A percentile compares a stretch with the other conserved stretches of the same genome.
Conservation (phyloP, 2,797 vertebrate genomes). For the Cephalopachus bancanus region DNA sequence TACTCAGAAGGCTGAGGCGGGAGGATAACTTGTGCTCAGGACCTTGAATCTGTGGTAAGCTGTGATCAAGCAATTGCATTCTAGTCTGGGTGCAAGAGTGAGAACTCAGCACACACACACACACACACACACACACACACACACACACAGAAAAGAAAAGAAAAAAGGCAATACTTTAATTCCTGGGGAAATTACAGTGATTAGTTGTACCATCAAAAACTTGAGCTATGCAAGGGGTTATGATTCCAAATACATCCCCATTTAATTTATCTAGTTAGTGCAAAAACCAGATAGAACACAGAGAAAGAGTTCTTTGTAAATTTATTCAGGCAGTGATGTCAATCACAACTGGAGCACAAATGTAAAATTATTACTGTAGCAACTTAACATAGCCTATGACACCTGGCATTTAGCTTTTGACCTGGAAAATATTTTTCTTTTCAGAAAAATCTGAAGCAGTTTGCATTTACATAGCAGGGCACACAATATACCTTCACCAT, state of each 20-base stretch:
- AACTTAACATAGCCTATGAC: not conserved
- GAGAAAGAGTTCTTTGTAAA: not conserved
- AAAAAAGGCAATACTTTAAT: not conserved
- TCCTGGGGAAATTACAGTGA: not conserved
- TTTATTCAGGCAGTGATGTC: not conserved
- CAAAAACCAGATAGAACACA: not conserved
- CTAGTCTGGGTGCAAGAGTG: too few relatives aligned
- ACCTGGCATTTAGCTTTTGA: not conserved
- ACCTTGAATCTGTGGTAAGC: too few relatives aligned
- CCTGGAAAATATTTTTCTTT: constrained; percentile 10
- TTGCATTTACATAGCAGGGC: not conserved
- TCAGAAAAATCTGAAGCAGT: not conserved
- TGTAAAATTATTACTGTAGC: not conserved
- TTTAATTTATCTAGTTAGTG: not conserved
- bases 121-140: too few relatives aligned
- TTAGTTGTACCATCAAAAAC: not conserved
- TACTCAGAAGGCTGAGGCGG: too few relatives aligned
- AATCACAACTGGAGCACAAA: not conserved
- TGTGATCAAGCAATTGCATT: too few relatives aligned
- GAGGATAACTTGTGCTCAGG: too few relatives aligned
- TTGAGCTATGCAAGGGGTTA: not conserved
- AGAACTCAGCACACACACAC: too few relatives aligned
- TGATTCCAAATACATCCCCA: not conserved
- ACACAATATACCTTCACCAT: not conserved
- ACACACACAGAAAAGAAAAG: not conserved